Evolutionary conservation across 2,888 invertebrate species (phyloP).

Genomic region (Desoria tigrina): DNA sequence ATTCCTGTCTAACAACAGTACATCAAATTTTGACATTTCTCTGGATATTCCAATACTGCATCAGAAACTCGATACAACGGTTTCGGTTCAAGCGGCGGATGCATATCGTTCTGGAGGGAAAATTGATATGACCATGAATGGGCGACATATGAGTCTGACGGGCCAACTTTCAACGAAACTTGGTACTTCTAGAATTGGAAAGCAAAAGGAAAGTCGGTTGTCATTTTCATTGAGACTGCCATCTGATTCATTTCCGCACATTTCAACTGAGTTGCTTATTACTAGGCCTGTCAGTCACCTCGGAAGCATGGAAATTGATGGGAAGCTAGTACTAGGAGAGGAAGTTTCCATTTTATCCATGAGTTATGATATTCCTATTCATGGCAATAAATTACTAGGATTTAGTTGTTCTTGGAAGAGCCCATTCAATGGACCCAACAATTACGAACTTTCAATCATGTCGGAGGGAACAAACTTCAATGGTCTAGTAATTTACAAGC

Average conservation of each 20-base stretch:
- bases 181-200: too few relatives aligned
- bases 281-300: conserved; percentile 30
- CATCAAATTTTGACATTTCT: neutral
- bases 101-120: conserved; percentile 30
- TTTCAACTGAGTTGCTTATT: too few relatives aligned
- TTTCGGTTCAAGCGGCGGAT: conserved; percentile 16
- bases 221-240: conserved; percentile 32
- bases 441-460: conserved; percentile 34
- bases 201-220: too few relatives aligned
- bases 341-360: conserved; percentile 35
- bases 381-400: neutral
- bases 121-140: conserved; percentile 37
- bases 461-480: too few relatives aligned
- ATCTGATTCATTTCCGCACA: conserved; percentile 17
- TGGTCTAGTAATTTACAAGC: conserved; percentile 31
- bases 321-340: too few relatives aligned
- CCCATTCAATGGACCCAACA: conserved; percentile 33
- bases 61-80: conserved; percentile 40
- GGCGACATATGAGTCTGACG: conserved; percentile 32
- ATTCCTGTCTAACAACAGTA: neutral
- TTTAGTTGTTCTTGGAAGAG: neutral
- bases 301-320: conserved; percentile 25
- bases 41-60: conserved; percentile 44
- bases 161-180: too few relatives aligned
- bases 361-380: conserved; percentile 46